A percentile compares a stretch with the other conserved stretches of the same genome.
phyloP scores from a whole-genome alignment of 2,113 vertebrate genomes.

The Sprattus sprattus region DNA sequence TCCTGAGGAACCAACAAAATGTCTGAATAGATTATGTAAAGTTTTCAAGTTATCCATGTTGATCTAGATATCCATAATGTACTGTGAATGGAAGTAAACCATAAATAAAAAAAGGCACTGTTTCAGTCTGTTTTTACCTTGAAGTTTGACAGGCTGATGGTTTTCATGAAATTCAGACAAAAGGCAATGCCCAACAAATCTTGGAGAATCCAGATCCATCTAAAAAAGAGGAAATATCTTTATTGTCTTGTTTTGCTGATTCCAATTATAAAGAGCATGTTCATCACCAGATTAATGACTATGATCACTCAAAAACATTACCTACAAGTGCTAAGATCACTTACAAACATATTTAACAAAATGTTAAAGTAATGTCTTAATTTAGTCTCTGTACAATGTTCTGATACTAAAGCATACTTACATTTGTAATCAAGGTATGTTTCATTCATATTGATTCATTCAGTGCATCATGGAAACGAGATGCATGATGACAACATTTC shows the following conservation, averaged over 20 bases:
- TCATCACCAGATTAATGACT: not conserved
- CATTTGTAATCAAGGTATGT: not conserved
- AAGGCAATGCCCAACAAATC: conserved; percentile 92
- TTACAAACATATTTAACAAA: not conserved
- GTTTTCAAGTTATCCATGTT: no score
- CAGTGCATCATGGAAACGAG: not conserved
- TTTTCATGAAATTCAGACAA: conserved; percentile 95
- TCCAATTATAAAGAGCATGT: not conserved
- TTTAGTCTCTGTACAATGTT: not conserved
- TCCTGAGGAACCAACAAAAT: not conserved
- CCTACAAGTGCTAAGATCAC: not conserved
- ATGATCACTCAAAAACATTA: not conserved
- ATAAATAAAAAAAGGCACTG: not conserved
- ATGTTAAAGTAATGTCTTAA: not conserved
- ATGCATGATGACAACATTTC: not conserved
- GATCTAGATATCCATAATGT: not conserved
- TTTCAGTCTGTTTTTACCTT: conserved; percentile 75
- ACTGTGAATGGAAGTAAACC: not conserved
- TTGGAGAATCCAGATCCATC: conserved; percentile 97
- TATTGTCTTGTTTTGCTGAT: not conserved
- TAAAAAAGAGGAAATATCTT: conserved; percentile 62
- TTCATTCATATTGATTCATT: not conserved
- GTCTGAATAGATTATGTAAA: not conserved
- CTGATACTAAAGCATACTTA: not conserved
- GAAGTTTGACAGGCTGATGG: conserved; percentile 89